Evolutionary conservation across 35 echinoderm and acorn worm genomes (phyloP), one percentile per base, ranked within the genome.

Genomic region (Amphiura filiformis): DNA sequence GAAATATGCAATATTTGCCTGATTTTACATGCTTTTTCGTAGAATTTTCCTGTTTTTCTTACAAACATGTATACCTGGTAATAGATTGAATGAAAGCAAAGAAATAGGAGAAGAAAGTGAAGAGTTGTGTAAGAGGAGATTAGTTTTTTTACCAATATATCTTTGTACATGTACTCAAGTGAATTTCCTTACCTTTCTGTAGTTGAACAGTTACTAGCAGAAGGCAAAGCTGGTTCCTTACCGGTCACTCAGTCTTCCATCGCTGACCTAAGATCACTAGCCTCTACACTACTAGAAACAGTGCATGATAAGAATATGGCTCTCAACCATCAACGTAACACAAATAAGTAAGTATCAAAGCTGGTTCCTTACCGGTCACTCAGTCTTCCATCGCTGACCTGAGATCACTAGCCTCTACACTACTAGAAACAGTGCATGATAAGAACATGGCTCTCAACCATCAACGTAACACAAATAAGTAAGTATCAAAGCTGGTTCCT

Each of bases 381-480:
- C 89, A 93, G 39, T 87, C 93, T 31, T 94, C 96, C n/a, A 83
- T 99, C 0, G 85, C 87, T 39, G 96, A 99, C 80, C 90, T 99
- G 23, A 93, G 94, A 40, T 89, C 92, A 0, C 44, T 99, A 17
- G 93, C 96, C 22, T 86, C 90, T 81, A 90, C 96, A 80, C 81
- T 99, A 49, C 82, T 99, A 39, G 96, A 99, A 84, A 94, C 92
- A 20, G 86, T 99, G 31, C 93, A 94, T 88, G 96, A 99, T 75
- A 99, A 99, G 76, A 99, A 92, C 76, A 88, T 99, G 56, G 96
- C 96, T 32, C 64, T 99, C 9, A 94, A 94, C 77, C 96, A 99
- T 77, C 96, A 99, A 36, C 81, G 93, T 81, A 99, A 95, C 82
- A 99, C 96, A 22, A 99, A 99, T 85, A 99, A 95, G 96, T 99